A percentile compares a stretch with the other conserved stretches of the same genome.
Conservation (phyloP, 2,113 vertebrate genomes). For the Urocynchramus pylzowi region DNA sequence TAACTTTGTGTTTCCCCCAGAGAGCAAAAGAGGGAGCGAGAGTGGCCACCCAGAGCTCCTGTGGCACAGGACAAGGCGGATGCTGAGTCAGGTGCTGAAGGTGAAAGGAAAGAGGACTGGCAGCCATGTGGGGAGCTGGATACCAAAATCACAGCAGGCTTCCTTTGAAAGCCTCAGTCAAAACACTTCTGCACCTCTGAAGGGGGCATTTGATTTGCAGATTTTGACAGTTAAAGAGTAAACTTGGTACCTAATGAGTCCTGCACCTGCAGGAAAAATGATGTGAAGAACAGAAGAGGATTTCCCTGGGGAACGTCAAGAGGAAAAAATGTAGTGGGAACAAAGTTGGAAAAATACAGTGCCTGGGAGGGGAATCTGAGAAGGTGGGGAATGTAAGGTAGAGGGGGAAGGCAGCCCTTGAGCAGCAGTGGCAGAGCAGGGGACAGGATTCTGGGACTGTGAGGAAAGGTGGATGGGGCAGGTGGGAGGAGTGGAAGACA, state of each 20-base stretch:
- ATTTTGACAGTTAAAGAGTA: not conserved
- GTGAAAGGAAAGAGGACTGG: not conserved
- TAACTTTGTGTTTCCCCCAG: not conserved
- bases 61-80: not conserved
- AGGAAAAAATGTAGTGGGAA: not conserved
- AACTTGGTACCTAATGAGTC: not conserved
- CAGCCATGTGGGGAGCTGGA: not conserved
- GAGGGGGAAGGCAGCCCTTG: not conserved
- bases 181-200: not conserved
- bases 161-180: not conserved
- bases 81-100: not conserved
- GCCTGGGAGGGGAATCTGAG: not conserved
- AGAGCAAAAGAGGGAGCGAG: not conserved
- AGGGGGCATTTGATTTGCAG: not conserved
- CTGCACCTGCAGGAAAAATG: not conserved
- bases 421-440: not conserved
- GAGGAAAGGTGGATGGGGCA: not conserved
- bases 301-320: not conserved
- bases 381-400: not conserved
- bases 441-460: not conserved
- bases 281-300: not conserved
- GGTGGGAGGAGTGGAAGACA: not conserved
- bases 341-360: not conserved
- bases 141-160: not conserved
- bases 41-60: not conserved